Evolutionary conservation across 2,113 vertebrate genomes (phyloP).

Genomic region (Eulemur rufifrons): DNA sequence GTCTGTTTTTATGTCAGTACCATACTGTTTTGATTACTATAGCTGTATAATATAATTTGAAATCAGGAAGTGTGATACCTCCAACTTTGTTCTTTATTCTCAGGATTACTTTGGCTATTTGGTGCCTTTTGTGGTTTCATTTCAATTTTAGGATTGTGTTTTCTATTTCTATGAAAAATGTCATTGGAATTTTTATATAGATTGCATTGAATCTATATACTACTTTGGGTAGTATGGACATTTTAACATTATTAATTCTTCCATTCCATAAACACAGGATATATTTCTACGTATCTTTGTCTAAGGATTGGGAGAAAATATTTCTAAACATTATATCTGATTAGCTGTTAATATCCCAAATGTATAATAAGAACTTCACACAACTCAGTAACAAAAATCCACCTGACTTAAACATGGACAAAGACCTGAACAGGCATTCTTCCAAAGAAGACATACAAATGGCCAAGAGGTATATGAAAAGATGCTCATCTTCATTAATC

Average conservation of each 20-base stretch:
- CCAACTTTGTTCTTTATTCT: neutral
- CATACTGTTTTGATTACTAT: neutral
- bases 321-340: neutral
- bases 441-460: neutral
- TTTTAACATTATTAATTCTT: neutral
- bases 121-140: neutral
- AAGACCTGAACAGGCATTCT: neutral
- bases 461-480: neutral
- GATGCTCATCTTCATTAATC: neutral
- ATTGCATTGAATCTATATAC: neutral
- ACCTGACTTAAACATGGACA: neutral
- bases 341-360: neutral
- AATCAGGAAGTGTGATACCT: neutral
- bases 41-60: neutral
- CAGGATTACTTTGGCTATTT: neutral
- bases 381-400: neutral
- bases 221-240: neutral
- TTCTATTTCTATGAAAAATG: neutral
- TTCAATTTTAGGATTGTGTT: neutral
- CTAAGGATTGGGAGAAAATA: neutral
- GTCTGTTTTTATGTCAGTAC: neutral
- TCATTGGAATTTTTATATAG: neutral
- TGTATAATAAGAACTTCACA: neutral
- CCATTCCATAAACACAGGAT: neutral
- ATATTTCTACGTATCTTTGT: neutral